These are phyloP conservation scores for Dermolepida albohirtum DNA, from an alignment of 2,888 invertebrate genomes.

Conservation along the genomic window DNA sequence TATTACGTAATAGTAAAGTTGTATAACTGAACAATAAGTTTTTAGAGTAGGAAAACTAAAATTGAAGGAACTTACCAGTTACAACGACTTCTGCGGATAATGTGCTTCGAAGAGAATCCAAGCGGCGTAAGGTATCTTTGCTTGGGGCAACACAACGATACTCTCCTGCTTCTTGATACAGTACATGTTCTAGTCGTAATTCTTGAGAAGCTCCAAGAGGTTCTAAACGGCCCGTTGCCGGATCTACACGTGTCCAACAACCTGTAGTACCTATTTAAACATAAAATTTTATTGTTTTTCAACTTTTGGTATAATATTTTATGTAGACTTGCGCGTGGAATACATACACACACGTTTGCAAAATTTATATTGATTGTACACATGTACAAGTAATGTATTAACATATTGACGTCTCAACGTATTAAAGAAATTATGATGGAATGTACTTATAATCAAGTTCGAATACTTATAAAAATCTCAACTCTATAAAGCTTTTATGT, in stretches of 20 bases:
- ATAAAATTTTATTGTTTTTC: slow-evolving; percentile 15
- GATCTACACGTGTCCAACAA: slow-evolving; percentile 73
- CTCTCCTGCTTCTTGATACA: slow-evolving; percentile 82
- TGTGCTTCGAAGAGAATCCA: slow-evolving; percentile 68
- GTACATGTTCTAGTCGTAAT: slow-evolving; percentile 75
- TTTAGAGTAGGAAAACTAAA: background rate
- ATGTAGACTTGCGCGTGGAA: no score
- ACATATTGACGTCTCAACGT: no score
- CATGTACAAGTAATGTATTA: no score
- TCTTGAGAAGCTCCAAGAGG: slow-evolving; percentile 72
- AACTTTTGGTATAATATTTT: background rate
- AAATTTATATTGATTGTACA: no score
- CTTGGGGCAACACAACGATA: slow-evolving; percentile 78
- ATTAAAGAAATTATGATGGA: no score
- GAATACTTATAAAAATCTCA: no score
- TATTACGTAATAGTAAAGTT: no score
- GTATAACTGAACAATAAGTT: no score
- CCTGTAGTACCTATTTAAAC: slow-evolving; percentile 68
- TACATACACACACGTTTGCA: no score
- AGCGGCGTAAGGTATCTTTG: slow-evolving; percentile 67
- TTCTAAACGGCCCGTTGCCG: slow-evolving; percentile 68
- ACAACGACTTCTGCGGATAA: slow-evolving; percentile 67
- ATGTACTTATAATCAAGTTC: no score
- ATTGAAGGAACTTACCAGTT: slow-evolving; percentile 66
- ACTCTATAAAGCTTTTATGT: no score